Conservation (phyloP, 2,113 vertebrate genomes). For the Ranitomeya variabilis region DNA sequence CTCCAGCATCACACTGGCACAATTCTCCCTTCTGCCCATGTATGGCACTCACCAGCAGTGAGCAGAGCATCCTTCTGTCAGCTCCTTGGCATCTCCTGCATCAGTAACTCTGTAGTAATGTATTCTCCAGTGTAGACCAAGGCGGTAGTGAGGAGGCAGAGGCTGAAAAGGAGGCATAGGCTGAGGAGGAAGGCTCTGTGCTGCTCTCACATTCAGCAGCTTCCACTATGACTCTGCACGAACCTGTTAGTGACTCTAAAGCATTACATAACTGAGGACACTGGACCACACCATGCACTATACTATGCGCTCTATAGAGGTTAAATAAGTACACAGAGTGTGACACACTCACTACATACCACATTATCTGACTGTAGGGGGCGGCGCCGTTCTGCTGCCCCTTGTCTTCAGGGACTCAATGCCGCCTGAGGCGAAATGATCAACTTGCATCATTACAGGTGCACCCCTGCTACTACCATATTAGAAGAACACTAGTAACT, state of each 20-base stretch:
- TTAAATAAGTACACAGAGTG: no score
- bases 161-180: conserved; percentile 19
- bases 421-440: no score
- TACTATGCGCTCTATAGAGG: no score
- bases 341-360: no score
- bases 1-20: not conserved
- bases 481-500: no score
- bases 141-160: conserved; percentile 22
- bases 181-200: no score
- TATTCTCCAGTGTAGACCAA: conserved; percentile 34
- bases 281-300: no score
- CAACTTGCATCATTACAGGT: no score
- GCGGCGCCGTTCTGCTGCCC: no score
- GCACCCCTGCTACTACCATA: no score
- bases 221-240: not conserved
- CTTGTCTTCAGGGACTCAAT: no score
- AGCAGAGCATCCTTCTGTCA: not conserved
- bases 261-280: not conserved
- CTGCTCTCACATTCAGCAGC: not conserved
- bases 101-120: not conserved
- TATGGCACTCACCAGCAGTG: not conserved
- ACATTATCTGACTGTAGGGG: no score
- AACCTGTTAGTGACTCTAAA: not conserved
- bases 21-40: not conserved
- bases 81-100: not conserved